phyloP scores from a whole-genome alignment of 2,888 invertebrate genomes.

The Timema cristinae region DNA sequence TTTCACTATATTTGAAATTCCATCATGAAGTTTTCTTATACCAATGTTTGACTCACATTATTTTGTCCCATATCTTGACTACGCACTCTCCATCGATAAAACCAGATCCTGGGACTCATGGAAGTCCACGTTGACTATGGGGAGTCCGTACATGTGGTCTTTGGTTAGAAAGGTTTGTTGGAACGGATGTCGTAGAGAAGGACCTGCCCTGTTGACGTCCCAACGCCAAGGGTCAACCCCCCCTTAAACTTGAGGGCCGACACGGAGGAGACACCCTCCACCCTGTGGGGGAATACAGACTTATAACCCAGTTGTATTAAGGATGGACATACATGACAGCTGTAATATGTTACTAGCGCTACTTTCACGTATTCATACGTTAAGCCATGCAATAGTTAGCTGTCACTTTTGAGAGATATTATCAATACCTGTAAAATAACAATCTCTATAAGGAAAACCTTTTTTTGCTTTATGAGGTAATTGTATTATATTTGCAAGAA shows the following conservation, averaged over 20 bases:
- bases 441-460: no score
- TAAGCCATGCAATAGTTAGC: no score
- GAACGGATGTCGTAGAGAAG: slow-evolving; percentile 93
- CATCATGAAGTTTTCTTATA: background rate
- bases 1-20: background rate
- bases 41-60: slow-evolving; percentile 54
- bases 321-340: no score
- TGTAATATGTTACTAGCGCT: no score
- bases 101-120: slow-evolving; percentile 74
- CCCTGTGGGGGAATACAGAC: slow-evolving; percentile 44
- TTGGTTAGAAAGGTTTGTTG: slow-evolving; percentile 83
- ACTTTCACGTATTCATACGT: no score
- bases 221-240: slow-evolving; percentile 76
- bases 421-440: no score
- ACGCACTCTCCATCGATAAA: slow-evolving; percentile 85
- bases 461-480: no score
- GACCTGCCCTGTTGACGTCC: slow-evolving; percentile 91
- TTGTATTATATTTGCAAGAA: no score
- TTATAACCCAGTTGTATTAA: no score
- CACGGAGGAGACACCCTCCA: slow-evolving; percentile 64
- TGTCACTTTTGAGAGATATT: no score
- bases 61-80: slow-evolving; percentile 89
- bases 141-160: slow-evolving; percentile 91
- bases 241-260: slow-evolving; percentile 77
- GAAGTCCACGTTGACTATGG: slow-evolving; percentile 85